These are phyloP conservation scores for Lanius collurio DNA, from an alignment of 2,113 vertebrate genomes.

Conservation along the genomic window DNA sequence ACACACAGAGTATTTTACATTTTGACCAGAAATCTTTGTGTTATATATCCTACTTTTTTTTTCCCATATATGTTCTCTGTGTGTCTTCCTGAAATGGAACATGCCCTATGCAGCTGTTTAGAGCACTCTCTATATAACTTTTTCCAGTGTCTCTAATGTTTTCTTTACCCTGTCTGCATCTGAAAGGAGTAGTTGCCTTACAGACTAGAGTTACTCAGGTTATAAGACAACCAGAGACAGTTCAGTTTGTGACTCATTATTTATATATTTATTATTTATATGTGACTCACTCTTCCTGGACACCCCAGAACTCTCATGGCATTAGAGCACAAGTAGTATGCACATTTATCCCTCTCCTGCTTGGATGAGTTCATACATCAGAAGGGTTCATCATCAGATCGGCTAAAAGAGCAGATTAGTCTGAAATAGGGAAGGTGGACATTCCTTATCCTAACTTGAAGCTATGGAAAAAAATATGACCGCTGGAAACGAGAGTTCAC, in stretches of 20 bases:
- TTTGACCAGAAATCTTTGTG: not conserved
- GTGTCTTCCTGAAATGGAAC: not conserved
- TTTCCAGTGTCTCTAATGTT: not conserved
- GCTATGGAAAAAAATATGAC: not conserved
- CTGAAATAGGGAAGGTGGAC: not conserved
- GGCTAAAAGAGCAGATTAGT: not conserved
- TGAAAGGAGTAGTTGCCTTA: not conserved
- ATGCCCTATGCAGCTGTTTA: not conserved
- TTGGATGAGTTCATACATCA: not conserved
- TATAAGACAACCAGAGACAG: not conserved
- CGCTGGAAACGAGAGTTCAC: not conserved
- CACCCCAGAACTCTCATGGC: not conserved
- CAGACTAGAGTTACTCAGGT: not conserved
- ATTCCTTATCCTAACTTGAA: not conserved
- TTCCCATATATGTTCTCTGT: not conserved
- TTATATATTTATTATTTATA: not conserved
- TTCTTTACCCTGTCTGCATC: not conserved
- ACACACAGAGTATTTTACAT: not conserved
- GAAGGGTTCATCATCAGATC: not conserved
- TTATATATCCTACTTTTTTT: not conserved
- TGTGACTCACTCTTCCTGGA: not conserved
- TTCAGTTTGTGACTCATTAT: not conserved
- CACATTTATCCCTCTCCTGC: not conserved
- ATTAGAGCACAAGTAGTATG: not conserved
- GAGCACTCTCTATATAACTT: not conserved